Percentiles rank a stretch among this genome's conserved stretches.
Evolutionary conservation across 2,888 invertebrate genomes (phyloP).

Genomic region (Limnephilus lunatus): DNA sequence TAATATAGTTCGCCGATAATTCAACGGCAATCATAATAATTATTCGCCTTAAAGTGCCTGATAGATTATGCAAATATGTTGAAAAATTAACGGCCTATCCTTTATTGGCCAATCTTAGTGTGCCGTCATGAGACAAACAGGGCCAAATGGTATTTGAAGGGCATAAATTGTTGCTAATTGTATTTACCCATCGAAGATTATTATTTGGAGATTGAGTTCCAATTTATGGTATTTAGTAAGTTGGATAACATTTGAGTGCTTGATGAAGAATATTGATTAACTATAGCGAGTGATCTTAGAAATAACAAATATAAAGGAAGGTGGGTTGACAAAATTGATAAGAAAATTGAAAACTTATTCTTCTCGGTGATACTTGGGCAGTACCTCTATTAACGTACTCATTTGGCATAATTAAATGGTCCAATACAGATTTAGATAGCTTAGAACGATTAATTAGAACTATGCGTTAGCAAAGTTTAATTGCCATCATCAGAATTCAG

Average conservation of each 20-base stretch:
- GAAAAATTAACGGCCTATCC: slow-evolving; percentile 19
- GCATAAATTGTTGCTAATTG: slow-evolving; percentile 16
- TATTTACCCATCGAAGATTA: background rate
- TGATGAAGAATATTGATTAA: background rate
- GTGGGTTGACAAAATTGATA: background rate
- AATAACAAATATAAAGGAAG: background rate
- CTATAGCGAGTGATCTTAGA: background rate
- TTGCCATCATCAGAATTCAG: too few relatives aligned
- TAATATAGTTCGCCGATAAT: background rate
- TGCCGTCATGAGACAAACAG: slow-evolving; percentile 12
- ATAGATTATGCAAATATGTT: slow-evolving; percentile 7
- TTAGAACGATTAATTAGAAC: too few relatives aligned
- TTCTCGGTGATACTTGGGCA: background rate
- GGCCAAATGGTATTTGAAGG: background rate
- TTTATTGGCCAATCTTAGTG: slow-evolving; percentile 14
- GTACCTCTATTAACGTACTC: too few relatives aligned
- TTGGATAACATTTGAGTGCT: background rate
- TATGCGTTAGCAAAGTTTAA: too few relatives aligned
- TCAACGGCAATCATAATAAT: background rate
- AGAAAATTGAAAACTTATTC: background rate
- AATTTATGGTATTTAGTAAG: background rate
- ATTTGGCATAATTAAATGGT: too few relatives aligned
- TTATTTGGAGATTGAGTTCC: background rate
- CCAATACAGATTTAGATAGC: too few relatives aligned
- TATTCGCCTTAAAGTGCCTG: background rate